A percentile compares a stretch with the other conserved stretches of the same genome.
phyloP scores from a whole-genome alignment of 2,797 vertebrate genomes.

The Dendrocincla fuliginosa region DNA sequence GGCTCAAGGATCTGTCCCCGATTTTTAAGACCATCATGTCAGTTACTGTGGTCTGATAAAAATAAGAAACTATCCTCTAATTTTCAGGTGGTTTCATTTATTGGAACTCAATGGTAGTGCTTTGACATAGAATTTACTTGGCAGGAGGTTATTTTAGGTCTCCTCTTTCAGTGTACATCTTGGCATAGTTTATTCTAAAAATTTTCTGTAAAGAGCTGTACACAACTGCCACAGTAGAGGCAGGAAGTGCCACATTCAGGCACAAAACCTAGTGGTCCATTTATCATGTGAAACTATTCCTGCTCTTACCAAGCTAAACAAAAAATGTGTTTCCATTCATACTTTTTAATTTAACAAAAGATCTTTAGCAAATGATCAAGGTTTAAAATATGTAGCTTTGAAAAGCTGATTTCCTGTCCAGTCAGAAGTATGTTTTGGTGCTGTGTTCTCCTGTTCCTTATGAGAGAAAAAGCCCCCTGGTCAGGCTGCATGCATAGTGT shows the following conservation, averaged over 20 bases:
- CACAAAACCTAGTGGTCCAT: background rate
- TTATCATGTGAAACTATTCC: background rate
- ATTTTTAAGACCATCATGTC: background rate
- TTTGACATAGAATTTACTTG: background rate
- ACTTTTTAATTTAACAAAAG: background rate
- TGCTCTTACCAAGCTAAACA: background rate
- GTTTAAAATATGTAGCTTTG: background rate
- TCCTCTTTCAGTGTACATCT: background rate
- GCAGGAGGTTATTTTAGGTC: background rate
- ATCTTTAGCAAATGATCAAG: background rate
- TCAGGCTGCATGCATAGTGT: background rate
- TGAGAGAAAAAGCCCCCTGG: background rate
- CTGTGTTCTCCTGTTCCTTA: background rate
- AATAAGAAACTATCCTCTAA: background rate
- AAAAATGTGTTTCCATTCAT: background rate
- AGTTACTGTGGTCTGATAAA: background rate
- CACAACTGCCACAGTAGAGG: background rate
- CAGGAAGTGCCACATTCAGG: background rate
- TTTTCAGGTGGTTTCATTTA: background rate
- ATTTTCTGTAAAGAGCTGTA: background rate
- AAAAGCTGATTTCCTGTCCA: background rate
- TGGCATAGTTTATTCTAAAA: background rate
- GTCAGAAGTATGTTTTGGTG: background rate
- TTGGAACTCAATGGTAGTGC: background rate
- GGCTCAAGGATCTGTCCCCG: background rate